These are phyloP conservation scores for Odontomachus brunneus DNA, from an alignment of 1,140 invertebrate genomes.

Conservation along the genomic window DNA sequence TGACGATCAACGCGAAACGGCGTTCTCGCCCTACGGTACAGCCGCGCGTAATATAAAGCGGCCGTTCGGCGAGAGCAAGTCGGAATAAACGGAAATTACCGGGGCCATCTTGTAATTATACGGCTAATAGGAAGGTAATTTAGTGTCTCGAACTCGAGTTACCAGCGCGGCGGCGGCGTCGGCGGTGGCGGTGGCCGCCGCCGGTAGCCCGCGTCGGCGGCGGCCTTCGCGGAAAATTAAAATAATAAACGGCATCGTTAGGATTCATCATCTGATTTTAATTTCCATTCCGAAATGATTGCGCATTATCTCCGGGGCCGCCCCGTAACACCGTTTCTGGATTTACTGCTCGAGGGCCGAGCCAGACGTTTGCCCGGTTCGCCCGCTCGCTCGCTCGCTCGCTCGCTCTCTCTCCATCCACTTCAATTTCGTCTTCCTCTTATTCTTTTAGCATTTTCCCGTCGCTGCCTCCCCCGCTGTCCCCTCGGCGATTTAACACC, in stretches of 20 bases:
- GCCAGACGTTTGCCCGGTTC: constrained; percentile 72
- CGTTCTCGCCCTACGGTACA: constrained; percentile 1
- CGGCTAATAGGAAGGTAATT: constrained; percentile 86
- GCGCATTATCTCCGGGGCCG: constrained; percentile 83
- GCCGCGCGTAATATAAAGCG: constrained; percentile 69
- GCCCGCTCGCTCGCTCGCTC: constrained; percentile 68
- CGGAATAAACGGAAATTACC: constrained; percentile 86
- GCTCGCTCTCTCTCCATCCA: constrained; percentile 60
- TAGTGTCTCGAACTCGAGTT: constrained; percentile 86
- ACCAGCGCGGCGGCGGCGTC: constrained; percentile 77
- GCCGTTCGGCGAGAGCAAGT: constrained; percentile 79
- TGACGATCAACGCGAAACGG: constrained; percentile 59
- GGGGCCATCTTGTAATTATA: constrained; percentile 86
- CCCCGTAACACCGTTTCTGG: constrained; percentile 81
- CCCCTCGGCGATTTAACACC: constrained; percentile 25
- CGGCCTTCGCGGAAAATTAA: constrained; percentile 85
- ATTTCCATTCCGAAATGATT: constrained; percentile 86
- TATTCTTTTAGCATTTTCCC: constrained; percentile 52
- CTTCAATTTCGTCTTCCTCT: constrained; percentile 61
- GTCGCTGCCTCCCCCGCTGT: not conserved
- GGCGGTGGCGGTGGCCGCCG: constrained; percentile 50
- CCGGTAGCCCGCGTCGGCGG: constrained; percentile 68
- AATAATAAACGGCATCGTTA: constrained; percentile 87
- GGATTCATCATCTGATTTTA: constrained; percentile 86
- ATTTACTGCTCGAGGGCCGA: constrained; percentile 81